Conservation (phyloP, 2,888 invertebrate genomes). For the Lasioglossum calceatum region DNA sequence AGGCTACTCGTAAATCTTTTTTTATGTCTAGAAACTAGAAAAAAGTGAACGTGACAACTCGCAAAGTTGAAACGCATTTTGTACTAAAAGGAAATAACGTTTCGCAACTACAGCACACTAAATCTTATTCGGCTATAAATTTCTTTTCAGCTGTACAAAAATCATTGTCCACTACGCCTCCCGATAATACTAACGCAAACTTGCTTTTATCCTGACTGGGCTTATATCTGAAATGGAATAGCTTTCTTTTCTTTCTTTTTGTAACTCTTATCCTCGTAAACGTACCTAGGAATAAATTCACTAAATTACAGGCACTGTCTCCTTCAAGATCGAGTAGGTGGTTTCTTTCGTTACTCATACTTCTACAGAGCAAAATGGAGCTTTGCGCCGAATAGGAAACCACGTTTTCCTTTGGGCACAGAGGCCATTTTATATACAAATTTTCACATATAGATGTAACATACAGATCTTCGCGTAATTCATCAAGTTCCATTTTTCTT, state of each 20-base stretch:
- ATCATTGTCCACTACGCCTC: conserved; percentile 62
- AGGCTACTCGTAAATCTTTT: conserved; percentile 61
- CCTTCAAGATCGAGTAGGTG: conserved; percentile 62
- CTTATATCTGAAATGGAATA: conserved; percentile 57
- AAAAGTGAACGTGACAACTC: conserved; percentile 66
- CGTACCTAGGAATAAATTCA: conserved; percentile 64
- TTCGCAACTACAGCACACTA: conserved; percentile 67
- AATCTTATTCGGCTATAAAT: conserved; percentile 64
- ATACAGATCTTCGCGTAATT: conserved; percentile 38
- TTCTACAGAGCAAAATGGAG: conserved; percentile 51
- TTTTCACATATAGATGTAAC: conserved; percentile 44
- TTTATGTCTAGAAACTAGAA: conserved; percentile 67
- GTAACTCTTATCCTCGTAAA: conserved; percentile 52
- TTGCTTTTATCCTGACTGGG: conserved; percentile 55
- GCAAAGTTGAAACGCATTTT: conserved; percentile 66
- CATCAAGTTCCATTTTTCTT: conserved; percentile 45
- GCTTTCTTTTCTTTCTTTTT: conserved; percentile 18
- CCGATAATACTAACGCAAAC: conserved; percentile 65
- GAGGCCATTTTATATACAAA: conserved; percentile 62
- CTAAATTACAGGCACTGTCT: conserved; percentile 75
- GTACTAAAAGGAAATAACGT: conserved; percentile 72
- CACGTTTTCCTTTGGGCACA: conserved; percentile 45
- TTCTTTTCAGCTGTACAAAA: conserved; percentile 70
- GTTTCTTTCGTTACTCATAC: conserved; percentile 39
- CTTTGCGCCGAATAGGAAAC: conserved; percentile 56